Base-by-base conservation (phyloP, 1,140 invertebrate species). In the Gyrodactylus bullatarudis region DNA sequence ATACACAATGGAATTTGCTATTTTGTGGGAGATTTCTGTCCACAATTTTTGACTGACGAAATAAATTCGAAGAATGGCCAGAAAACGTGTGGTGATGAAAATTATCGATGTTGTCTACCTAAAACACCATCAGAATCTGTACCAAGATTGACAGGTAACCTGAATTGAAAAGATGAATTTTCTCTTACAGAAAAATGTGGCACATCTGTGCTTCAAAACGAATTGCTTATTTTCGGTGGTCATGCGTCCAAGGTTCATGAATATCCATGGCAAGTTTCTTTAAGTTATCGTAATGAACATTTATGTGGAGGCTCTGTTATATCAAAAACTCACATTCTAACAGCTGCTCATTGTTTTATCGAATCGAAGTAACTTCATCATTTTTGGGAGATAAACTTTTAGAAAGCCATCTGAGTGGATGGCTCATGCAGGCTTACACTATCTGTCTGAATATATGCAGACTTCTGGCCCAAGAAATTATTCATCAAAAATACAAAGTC, bases 331-430 rank as follows among this genome's bases (percentile, higher is more conserved):
- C 91, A 88, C 88, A 84, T 91, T 20, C 81, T 92, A 22, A 91
- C 89, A 0, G 89, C 89, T 0, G 89, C 89, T 8, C 89, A 93
- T 80, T 93, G 90, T 78, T 86, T 92, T 75, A 85, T 71, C 24
- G 21, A 23, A 20, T 71, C 24, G 21, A 21, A 71, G 24, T 21
- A 26, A 23, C 34, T 54, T 54, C n/a, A 16, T 54, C n/a, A 16
- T 54, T n/a, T 54, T 8, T 8, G 34, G 8, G n/a, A 54, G 34
- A 54, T 54, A 16, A n/a, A 54, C 34, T n/a, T n/a, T n/a, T n/a
- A 54, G 34, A 54, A n/a, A 54, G 8, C 34, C 34, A 54, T 8
- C 34, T 54, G 34, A 54, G 34, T 54, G 34, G 34, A 8, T 16
- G 34, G 34, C n/a, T 16, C 34, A 54, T n/a, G 34, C 34, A 54